A percentile compares a stretch with the other conserved stretches of the same genome.
Conservation (phyloP, 2,797 vertebrate genomes). For the Petrocephalus schoutedeni region DNA sequence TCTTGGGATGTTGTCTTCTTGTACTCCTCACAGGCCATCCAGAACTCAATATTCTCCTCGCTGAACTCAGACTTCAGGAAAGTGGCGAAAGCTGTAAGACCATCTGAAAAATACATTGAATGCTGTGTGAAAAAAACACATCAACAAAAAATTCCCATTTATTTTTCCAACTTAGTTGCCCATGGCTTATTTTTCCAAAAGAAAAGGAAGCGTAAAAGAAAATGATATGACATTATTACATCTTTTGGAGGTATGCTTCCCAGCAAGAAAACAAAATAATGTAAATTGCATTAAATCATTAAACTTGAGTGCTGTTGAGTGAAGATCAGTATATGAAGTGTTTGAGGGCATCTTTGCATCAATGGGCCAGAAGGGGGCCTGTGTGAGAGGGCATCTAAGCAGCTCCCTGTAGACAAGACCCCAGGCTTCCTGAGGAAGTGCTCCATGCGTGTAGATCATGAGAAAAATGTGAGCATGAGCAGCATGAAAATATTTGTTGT, state of each 20-base stretch:
- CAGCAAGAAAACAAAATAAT: neutral
- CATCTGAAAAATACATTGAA: slow-evolving; percentile 52
- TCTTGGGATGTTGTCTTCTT: slow-evolving; percentile 62
- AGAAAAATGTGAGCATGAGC: neutral
- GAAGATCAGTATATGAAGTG: neutral
- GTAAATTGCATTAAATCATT: neutral
- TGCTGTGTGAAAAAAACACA: neutral
- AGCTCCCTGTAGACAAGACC: neutral
- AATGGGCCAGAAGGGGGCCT: neutral
- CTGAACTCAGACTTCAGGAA: slow-evolving; percentile 85
- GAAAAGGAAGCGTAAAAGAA: neutral
- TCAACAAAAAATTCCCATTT: neutral
- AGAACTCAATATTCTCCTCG: slow-evolving; percentile 87
- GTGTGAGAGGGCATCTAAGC: neutral
- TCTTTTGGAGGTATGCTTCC: neutral
- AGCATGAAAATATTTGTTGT: neutral
- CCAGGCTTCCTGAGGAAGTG: neutral
- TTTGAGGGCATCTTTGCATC: neutral
- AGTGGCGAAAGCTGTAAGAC: slow-evolving; percentile 68
- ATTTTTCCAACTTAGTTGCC: too few relatives aligned
- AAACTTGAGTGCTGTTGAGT: neutral
- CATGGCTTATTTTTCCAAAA: too few relatives aligned
- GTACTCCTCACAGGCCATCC: slow-evolving; percentile 83
- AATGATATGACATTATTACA: neutral
- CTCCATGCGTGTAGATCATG: neutral